Base-by-base conservation (phyloP, 2,888 invertebrate genomes). In the Drosophila tanythrix region DNA sequence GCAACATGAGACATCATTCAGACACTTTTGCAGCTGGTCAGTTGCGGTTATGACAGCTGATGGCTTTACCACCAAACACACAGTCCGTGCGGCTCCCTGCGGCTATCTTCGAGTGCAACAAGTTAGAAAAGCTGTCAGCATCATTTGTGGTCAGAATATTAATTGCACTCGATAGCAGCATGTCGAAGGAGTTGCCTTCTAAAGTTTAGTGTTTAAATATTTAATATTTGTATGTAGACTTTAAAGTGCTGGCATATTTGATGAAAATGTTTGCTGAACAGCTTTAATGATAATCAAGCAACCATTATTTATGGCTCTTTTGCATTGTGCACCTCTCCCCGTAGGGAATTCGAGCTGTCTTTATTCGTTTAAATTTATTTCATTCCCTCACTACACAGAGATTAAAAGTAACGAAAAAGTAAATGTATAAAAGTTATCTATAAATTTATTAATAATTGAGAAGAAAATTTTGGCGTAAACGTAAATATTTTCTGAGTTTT, bases 51-150 rank as follows among this genome's bases (percentile, higher is more conserved):
- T n/a, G 58, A 33, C 48, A n/a, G 33, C 61, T 73, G 38, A 36
- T 62, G 15, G 21, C n/a, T 31, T 27, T 27, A 18, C 51, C 3
- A 51, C 11, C 50, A 6, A 18, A 11, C 61, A 62, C 53, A 53
- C 71, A 11, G 11, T 18, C n/a, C 53, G 25, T 38, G 70, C 50
- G 43, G 8, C 15, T 21, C 29, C 53, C 57, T 71, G 63, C 10
- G 63, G 67, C 68, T 62, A 38, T 27, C 48, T 31, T 29, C 63
- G 27, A 51, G 59, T 61, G 75, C 76, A 72, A 78, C 68, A 78
- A 71, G 70, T 70, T 55, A 31, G 31, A 55, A 66, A 66, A 59
- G 74, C 62, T 67, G 70, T 68, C 70, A 65, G 43, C 51, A 35
- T 53, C 61, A 69, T 69, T 62, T 76, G 76, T 53, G 74, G 74